phyloP scores from a whole-genome alignment of 2,113 vertebrate species.

The Otus sunia region DNA sequence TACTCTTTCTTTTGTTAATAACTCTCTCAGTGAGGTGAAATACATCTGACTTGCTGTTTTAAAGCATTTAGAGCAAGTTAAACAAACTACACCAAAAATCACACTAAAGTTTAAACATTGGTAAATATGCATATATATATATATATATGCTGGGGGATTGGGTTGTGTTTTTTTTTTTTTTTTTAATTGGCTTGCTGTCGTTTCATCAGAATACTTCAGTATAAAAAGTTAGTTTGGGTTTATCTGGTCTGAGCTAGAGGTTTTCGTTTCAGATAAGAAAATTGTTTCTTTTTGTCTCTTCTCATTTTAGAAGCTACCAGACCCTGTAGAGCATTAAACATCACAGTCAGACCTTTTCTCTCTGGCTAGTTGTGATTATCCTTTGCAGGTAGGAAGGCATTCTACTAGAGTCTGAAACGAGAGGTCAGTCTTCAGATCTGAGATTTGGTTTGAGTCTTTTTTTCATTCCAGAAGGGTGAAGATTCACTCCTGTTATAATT shows the following conservation, averaged over 20 bases:
- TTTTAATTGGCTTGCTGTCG: not conserved
- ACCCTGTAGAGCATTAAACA: not conserved
- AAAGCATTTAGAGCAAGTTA: not conserved
- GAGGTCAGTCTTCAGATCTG: constrained; percentile 47
- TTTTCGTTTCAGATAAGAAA: not conserved
- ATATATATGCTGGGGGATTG: not conserved
- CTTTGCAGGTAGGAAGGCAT: not conserved
- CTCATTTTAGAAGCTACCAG: not conserved
- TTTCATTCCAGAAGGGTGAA: not conserved
- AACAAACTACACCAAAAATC: not conserved
- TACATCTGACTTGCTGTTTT: not conserved
- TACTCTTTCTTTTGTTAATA: not conserved
- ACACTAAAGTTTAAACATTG: not conserved
- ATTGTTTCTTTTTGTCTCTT: not conserved
- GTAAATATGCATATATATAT: not conserved
- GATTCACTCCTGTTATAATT: not conserved
- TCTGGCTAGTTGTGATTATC: constrained; percentile 1
- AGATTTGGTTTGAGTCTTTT: not conserved
- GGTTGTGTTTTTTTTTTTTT: not conserved
- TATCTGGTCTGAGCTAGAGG: not conserved
- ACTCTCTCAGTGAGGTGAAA: not conserved
- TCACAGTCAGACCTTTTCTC: constrained; percentile 23
- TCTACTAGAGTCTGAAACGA: not conserved
- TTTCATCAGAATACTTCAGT: not conserved
- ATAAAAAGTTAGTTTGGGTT: not conserved